These are phyloP conservation scores for Pelvicachromis taeniatus DNA, from an alignment of 2,113 vertebrate species.

Conservation along the genomic window DNA sequence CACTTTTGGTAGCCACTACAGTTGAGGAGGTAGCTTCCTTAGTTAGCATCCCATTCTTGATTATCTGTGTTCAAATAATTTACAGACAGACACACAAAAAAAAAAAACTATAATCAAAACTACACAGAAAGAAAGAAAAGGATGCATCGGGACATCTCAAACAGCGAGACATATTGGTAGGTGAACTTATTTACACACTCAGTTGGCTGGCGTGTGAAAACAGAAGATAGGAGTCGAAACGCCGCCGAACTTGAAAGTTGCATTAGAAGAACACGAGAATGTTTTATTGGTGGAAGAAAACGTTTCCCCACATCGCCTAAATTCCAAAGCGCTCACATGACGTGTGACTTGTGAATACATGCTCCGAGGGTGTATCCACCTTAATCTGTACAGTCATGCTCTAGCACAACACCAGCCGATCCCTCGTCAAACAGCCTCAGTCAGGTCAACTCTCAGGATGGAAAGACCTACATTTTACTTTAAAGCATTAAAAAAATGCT, in stretches of 20 bases:
- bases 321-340: constrained; percentile 68
- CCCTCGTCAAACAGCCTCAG: constrained; percentile 6
- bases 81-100: constrained; percentile 67
- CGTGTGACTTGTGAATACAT: constrained; percentile 58
- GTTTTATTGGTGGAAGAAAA: constrained; percentile 22
- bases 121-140: neutral
- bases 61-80: constrained; percentile 83
- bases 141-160: constrained; percentile 17
- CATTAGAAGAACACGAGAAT: constrained; percentile 2
- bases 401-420: constrained; percentile 36
- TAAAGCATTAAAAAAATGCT: neutral
- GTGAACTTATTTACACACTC: constrained; percentile 18
- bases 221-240: neutral
- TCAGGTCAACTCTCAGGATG: constrained; percentile 1
- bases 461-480: neutral
- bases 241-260: neutral
- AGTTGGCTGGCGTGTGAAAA: neutral
- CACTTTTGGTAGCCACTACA: constrained; percentile 88
- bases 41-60: constrained; percentile 86
- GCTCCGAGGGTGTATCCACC: constrained; percentile 56
- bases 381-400: constrained; percentile 54
- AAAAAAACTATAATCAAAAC: constrained; percentile 29
- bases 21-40: constrained; percentile 96
- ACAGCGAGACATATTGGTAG: constrained; percentile 40
- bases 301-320: constrained; percentile 45